These are phyloP conservation scores for Rhabdomys dilectus DNA, from an alignment of 2,113 vertebrate species.

Conservation along the genomic window DNA sequence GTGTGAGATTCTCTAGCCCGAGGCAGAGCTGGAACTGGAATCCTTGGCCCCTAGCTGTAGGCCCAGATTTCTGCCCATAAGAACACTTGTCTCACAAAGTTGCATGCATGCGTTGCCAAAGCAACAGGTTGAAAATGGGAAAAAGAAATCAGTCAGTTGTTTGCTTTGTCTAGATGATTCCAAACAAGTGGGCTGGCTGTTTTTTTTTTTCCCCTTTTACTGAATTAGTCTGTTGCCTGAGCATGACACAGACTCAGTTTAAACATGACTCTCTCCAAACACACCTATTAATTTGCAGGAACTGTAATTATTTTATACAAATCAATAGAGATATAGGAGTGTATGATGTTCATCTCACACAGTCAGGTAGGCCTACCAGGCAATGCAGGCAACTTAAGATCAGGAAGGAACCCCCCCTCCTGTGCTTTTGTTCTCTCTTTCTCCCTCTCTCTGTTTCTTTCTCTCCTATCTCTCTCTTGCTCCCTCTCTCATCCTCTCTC, in stretches of 20 bases:
- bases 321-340: constrained; percentile 59
- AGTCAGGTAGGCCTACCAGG: constrained; percentile 32
- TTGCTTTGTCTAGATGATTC: constrained; percentile 77
- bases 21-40: constrained; percentile 53
- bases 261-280: constrained; percentile 70
- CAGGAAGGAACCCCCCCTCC: not conserved
- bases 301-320: constrained; percentile 69
- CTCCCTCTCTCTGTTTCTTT: not conserved
- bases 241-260: constrained; percentile 71
- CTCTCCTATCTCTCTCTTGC: not conserved
- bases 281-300: constrained; percentile 65
- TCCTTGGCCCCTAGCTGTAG: constrained; percentile 61
- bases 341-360: constrained; percentile 35
- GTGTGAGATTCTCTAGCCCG: constrained; percentile 39
- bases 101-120: constrained; percentile 69
- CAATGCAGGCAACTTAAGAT: constrained; percentile 41
- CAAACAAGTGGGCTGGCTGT: constrained; percentile 65
- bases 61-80: constrained; percentile 70
- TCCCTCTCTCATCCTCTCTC: not conserved
- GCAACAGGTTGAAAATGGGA: constrained; percentile 76
- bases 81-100: constrained; percentile 73
- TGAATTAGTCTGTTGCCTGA: constrained; percentile 71
- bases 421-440: not conserved
- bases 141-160: constrained; percentile 75
- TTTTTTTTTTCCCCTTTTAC: constrained; percentile 8